A percentile compares a stretch with the other conserved stretches of the same genome.
Conservation (phyloP, 1,140 invertebrate genomes). For the Brachionus plicatilis region DNA sequence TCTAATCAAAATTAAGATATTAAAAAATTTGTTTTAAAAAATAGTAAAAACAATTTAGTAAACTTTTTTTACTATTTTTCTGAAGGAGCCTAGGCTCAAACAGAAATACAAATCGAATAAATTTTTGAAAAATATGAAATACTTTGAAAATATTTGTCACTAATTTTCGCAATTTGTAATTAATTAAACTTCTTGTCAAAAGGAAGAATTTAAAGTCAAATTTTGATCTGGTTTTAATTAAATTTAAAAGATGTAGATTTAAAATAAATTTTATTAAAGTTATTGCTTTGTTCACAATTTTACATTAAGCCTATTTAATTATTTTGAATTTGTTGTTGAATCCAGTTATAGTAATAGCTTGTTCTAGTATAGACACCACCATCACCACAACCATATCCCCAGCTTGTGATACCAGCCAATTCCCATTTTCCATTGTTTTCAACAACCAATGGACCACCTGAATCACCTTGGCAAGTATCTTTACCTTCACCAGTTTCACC, state of each 20-base stretch:
- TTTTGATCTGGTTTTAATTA: neutral
- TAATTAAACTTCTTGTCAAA: no score
- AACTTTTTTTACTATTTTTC: no score
- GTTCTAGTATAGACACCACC: constrained; percentile 40
- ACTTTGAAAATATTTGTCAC: no score
- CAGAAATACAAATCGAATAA: no score
- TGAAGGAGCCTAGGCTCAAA: no score
- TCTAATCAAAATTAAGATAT: no score
- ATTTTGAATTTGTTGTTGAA: neutral
- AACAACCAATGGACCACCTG: constrained; percentile 40
- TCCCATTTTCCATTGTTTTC: neutral
- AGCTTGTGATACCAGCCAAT: constrained; percentile 18
- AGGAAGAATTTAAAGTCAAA: no score
- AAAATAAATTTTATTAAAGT: neutral
- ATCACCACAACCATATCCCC: constrained; percentile 37
- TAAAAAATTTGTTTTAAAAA: no score
- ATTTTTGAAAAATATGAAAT: no score
- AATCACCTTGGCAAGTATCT: constrained; percentile 39
- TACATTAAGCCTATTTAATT: neutral
- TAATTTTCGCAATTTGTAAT: no score
- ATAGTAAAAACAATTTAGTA: no score
- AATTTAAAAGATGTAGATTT: neutral
- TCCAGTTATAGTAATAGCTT: constrained; percentile 6
- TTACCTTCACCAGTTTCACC: constrained; percentile 12
- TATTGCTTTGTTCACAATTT: neutral